Evolutionary conservation across 2,888 invertebrate genomes (phyloP).

Genomic region (Kuschelorhynchus macadamiae): DNA sequence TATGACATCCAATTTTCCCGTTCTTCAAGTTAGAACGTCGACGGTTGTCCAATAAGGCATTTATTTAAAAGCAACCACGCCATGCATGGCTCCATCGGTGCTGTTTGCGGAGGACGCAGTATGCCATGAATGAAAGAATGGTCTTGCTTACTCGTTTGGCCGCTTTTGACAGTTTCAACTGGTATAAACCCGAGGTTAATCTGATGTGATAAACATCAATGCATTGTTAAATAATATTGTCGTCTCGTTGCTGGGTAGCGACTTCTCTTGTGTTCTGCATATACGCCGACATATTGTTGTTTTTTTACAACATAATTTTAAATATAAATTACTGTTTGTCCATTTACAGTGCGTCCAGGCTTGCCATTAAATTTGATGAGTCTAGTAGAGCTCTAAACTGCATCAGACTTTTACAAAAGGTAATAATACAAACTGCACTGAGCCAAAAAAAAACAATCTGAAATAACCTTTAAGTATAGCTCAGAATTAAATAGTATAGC

Average conservation of each 20-base stretch:
- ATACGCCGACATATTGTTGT: conserved; percentile 10
- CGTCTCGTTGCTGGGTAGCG: conserved; percentile 1
- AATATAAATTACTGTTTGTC: too few relatives aligned
- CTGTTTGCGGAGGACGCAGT: conserved; percentile 36
- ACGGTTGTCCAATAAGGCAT: conserved; percentile 20
- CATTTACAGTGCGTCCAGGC: too few relatives aligned
- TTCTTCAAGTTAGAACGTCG: conserved; percentile 8
- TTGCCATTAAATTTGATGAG: too few relatives aligned
- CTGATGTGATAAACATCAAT: conserved; percentile 38
- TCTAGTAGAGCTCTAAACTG: too few relatives aligned
- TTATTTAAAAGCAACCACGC: conserved; percentile 20
- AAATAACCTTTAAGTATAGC: too few relatives aligned
- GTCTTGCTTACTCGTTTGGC: conserved; percentile 25
- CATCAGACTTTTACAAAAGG: too few relatives aligned
- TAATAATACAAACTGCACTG: too few relatives aligned
- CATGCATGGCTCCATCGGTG: conserved; percentile 20
- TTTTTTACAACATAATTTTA: conserved; percentile 1
- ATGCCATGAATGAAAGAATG: conserved; percentile 48
- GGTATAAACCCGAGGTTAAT: conserved; percentile 28
- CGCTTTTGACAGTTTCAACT: conserved; percentile 39
- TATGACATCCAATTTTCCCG: too few relatives aligned
- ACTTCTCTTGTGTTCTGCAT: not conserved
- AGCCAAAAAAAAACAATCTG: too few relatives aligned
- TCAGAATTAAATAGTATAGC: too few relatives aligned
- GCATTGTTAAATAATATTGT: conserved; percentile 32